A percentile compares a stretch with the other conserved stretches of the same genome.
phyloP scores from a whole-genome alignment of 2,113 vertebrate species.

The Tringa solitaria region DNA sequence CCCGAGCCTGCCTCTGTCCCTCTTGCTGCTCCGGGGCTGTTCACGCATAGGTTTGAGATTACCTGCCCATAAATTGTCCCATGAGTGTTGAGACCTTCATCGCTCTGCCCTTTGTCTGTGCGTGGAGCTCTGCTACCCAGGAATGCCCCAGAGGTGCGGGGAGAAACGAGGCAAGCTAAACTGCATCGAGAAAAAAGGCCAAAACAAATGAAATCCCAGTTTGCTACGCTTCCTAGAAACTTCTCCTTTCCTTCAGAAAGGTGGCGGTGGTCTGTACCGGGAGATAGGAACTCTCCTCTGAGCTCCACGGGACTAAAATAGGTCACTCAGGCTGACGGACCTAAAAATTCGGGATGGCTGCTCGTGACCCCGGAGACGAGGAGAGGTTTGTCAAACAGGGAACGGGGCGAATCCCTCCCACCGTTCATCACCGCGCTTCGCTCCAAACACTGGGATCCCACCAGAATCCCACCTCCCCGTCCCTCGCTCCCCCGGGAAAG shows the following conservation, averaged over 20 bases:
- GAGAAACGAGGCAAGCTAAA: neutral
- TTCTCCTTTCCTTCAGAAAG: neutral
- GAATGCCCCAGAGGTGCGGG: neutral
- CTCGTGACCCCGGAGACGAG: neutral
- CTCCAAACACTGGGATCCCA: neutral
- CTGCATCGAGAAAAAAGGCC: neutral
- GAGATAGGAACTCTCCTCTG: neutral
- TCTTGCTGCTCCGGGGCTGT: neutral
- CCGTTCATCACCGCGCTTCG: neutral
- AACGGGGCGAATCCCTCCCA: neutral
- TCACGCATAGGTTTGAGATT: fast-evolving
- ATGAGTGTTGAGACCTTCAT: neutral
- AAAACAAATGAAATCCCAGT: neutral
- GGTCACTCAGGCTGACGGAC: neutral
- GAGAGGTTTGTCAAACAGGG: neutral
- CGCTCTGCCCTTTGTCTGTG: neutral
- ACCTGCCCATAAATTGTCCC: neutral
- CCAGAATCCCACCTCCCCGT: neutral
- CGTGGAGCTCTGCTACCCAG: neutral
- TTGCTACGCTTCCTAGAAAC: neutral
- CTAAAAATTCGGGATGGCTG: neutral
- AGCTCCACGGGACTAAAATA: neutral
- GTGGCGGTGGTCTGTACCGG: neutral
- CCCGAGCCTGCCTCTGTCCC: neutral
- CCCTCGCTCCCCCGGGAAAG: neutral